Evolutionary conservation across 1,140 invertebrate genomes (phyloP).

Genomic region (Cataglyphis hispanica): DNA sequence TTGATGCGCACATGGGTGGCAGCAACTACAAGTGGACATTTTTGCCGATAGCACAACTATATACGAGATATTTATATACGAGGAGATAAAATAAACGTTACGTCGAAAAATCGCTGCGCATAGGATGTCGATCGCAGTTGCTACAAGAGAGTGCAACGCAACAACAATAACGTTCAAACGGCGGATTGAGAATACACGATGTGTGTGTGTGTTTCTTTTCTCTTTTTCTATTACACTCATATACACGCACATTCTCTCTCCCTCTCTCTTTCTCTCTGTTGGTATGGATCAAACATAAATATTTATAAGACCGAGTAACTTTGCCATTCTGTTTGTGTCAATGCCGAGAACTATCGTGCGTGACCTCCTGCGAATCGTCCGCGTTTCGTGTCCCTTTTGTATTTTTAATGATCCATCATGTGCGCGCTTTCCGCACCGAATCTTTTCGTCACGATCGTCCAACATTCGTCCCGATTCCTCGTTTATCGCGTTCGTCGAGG

Average conservation of each 20-base stretch:
- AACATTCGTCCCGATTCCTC: not conserved
- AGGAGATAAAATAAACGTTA: conserved; percentile 41
- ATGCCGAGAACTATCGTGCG: conserved; percentile 43
- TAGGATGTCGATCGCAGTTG: conserved; percentile 18
- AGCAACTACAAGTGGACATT: not conserved
- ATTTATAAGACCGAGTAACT: conserved; percentile 70
- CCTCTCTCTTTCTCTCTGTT: not conserved
- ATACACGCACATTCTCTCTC: no score
- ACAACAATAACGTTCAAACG: conserved; percentile 45
- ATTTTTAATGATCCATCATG: conserved; percentile 70
- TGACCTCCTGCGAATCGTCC: conserved; percentile 61
- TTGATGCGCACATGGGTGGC: not conserved
- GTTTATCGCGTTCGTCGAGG: not conserved
- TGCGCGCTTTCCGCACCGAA: not conserved
- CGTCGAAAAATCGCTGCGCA: conserved; percentile 28
- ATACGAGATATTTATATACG: conserved; percentile 30
- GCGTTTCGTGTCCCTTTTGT: conserved; percentile 56
- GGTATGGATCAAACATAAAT: conserved; percentile 57
- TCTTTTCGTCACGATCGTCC: conserved; percentile 8
- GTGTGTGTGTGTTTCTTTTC: not conserved
- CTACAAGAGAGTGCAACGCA: not conserved
- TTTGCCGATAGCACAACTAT: not conserved
- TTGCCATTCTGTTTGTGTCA: conserved; percentile 67
- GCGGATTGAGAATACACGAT: not conserved
- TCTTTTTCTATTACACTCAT: no score